Base-by-base conservation (phyloP, 2,113 vertebrate genomes). In the Siphamia tubifer region DNA sequence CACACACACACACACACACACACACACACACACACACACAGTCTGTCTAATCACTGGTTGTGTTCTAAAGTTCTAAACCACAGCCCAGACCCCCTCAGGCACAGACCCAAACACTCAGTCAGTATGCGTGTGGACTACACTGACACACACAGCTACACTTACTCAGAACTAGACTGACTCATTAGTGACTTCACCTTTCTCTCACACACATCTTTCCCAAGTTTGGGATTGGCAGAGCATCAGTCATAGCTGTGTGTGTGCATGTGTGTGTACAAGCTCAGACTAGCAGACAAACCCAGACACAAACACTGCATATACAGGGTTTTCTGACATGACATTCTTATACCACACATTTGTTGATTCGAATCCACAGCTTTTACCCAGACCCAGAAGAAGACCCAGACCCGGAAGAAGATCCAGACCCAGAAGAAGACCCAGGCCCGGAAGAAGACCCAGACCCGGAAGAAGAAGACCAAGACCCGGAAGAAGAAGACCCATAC, bases 131-230 rank as follows among this genome's bases (percentile, higher is more conserved):
- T n/a, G n/a, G n/a, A n/a, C n/a, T n/a, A n/a, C n/a, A n/a, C n/a
- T n/a, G n/a, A n/a, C n/a, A 15, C 44, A 17, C 44, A 45, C 8
- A 15, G 6, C n/a, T 60, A 68, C 52, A 53, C 60, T 57, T 31
- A 51, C 45, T 68, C 58, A 60, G 44, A 74, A 60, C 60, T n/a
- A 15, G 15, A 10, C 24, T 28, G 25, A 48, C 60, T 85, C 80
- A 81, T 87, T 81, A 82, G 52, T 0, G 24, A 48, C 40, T 79
- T 86, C 51, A 61, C 74, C 82, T 75, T 87, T 83, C 72, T 82
- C 73, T 74, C 68, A 75, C 76, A 62, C 60, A 23, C 20, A 36
- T 76, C 48, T 81, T 63, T 15, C 38, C 39, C 16, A 20, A 57
- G 54, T 74, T 19, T 35, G 65, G 76, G 65, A 83, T 85, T 38